Percentiles rank a stretch among this genome's conserved stretches.
Evolutionary conservation across 2,113 vertebrate genomes (phyloP).

Genomic region (Albula goreensis): DNA sequence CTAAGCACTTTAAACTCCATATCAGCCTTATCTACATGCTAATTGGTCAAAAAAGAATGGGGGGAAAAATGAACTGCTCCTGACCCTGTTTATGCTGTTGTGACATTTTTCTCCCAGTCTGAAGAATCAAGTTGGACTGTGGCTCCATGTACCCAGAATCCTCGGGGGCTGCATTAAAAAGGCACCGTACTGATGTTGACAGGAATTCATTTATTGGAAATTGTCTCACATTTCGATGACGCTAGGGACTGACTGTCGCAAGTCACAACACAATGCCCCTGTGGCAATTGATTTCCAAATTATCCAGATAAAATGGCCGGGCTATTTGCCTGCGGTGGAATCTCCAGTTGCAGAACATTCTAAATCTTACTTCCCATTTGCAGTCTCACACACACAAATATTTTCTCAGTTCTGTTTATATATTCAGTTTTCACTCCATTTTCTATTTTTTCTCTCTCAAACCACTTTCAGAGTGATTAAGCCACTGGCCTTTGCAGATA

Average conservation of each 20-base stretch:
- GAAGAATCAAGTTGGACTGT: slow-evolving; percentile 71
- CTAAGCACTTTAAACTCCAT: background rate
- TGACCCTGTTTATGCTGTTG: slow-evolving; percentile 54
- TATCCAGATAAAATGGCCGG: slow-evolving; percentile 33
- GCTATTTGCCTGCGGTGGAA: background rate
- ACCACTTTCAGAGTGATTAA: too few species aligned
- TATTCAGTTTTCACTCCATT: too few species aligned
- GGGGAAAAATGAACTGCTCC: slow-evolving; percentile 22
- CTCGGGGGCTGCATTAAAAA: slow-evolving; percentile 72
- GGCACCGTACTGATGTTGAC: slow-evolving; percentile 69
- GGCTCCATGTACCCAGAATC: slow-evolving; percentile 56
- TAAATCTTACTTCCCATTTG: too few species aligned
- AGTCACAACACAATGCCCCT: slow-evolving; percentile 52
- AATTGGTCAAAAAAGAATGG: background rate
- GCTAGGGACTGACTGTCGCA: slow-evolving; percentile 57
- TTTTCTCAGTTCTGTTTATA: too few species aligned
- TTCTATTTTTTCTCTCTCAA: too few species aligned
- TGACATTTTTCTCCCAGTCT: slow-evolving; percentile 56
- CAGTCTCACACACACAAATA: too few species aligned
- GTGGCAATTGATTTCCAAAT: slow-evolving; percentile 59
- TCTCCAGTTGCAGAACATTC: background rate
- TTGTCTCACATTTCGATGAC: slow-evolving; percentile 71
- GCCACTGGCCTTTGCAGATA: too few species aligned
- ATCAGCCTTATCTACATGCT: background rate
- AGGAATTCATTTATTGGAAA: slow-evolving; percentile 74